phyloP scores from a whole-genome alignment of 1,140 invertebrate genomes.

The Bombus affinis region DNA sequence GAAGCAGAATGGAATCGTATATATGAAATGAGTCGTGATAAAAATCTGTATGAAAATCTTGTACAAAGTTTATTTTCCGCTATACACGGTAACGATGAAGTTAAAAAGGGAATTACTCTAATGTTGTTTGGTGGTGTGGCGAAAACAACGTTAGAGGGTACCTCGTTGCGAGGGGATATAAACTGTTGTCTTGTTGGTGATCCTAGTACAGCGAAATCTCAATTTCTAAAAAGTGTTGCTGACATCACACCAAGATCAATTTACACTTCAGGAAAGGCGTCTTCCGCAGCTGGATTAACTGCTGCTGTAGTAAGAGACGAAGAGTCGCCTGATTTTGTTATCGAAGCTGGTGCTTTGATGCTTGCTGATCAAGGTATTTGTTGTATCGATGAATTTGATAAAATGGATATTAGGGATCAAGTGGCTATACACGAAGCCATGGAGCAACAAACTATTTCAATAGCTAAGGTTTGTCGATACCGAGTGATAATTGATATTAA shows the following conservation, averaged over 20 bases:
- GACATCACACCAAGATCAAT: conserved; percentile 98
- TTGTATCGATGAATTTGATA: conserved; percentile 99
- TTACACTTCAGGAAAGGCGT: conserved; percentile 99
- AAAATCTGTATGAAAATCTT: conserved; percentile 96
- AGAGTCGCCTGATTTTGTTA: conserved; percentile 99
- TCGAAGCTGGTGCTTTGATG: conserved; percentile 99
- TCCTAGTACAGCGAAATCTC: conserved; percentile 99
- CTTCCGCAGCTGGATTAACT: conserved; percentile 98
- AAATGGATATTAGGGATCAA: conserved; percentile 99
- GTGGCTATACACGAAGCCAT: conserved; percentile 99
- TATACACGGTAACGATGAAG: conserved; percentile 99
- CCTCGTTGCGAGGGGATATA: conserved; percentile 95
- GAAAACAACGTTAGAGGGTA: conserved; percentile 96
- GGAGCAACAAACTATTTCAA: conserved; percentile 99
- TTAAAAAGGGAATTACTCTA: conserved; percentile 96
- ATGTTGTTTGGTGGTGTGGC: conserved; percentile 99
- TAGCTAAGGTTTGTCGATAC: conserved; percentile 90
- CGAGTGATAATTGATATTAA: conserved; percentile 1
- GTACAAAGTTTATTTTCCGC: conserved; percentile 97
- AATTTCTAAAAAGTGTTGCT: conserved; percentile 97
- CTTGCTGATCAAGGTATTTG: conserved; percentile 99
- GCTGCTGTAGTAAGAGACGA: conserved; percentile 99
- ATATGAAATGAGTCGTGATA: conserved; percentile 98
- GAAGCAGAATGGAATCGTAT: conserved; percentile 97
- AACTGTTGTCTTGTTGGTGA: conserved; percentile 99